Percentiles rank a stretch among this genome's conserved stretches.
Conservation (phyloP, 2,797 vertebrate species). For the Chiroxiphia lanceolata region DNA sequence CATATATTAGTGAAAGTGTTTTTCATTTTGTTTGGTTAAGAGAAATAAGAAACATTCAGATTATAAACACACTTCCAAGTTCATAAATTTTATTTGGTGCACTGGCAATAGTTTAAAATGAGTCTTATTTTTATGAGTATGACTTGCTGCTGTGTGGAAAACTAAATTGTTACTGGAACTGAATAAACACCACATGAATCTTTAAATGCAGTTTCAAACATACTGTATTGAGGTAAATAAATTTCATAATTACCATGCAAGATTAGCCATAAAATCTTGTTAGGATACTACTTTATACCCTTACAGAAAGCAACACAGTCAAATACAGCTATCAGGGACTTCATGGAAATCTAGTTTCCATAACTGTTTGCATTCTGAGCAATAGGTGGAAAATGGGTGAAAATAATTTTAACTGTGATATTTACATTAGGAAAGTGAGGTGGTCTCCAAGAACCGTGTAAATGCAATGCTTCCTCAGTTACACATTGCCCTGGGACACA, state of each 20-base stretch:
- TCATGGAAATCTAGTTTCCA: background rate
- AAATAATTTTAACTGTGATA: background rate
- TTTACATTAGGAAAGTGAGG: background rate
- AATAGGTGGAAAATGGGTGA: background rate
- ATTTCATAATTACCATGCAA: background rate
- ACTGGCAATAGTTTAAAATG: background rate
- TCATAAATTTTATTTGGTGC: background rate
- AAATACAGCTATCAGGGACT: background rate
- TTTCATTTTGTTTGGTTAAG: background rate
- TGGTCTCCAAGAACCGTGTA: background rate
- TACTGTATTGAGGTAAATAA: conserved; percentile 7
- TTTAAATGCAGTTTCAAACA: conserved; percentile 40
- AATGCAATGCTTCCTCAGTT: background rate
- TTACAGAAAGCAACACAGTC: background rate
- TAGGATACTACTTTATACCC: background rate
- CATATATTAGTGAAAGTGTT: background rate
- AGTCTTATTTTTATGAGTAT: background rate
- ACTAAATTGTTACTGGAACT: background rate
- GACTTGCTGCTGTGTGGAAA: conserved; percentile 13
- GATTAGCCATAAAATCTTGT: conserved; percentile 31
- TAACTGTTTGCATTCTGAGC: background rate
- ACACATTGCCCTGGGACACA: background rate
- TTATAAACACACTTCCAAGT: background rate
- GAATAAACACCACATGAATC: background rate
- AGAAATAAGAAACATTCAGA: background rate